Base-by-base conservation (phyloP, 2,888 invertebrate genomes). In the Mellilla xanthometata region DNA sequence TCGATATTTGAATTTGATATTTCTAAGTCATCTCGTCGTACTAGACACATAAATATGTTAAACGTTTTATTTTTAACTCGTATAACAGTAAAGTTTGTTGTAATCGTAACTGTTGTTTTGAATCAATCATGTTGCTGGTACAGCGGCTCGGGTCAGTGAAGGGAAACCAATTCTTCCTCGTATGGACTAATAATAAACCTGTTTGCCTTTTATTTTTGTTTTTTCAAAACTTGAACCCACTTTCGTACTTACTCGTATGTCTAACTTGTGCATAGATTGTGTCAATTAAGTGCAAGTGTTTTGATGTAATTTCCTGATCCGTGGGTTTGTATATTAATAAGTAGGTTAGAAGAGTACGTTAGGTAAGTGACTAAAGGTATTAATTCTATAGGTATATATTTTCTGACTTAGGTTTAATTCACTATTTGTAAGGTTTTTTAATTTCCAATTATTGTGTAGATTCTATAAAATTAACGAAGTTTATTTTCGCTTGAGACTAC, bases 101-200 rank as follows among this genome's bases (percentile, higher is more conserved):
- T 4, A 12, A 4, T 11, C n/a, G 24, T 26, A 35, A 26, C 9
- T 39, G 46, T 46, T 44, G 42, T 47, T 39, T 52, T 43, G 40
- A 33, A 53, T 53, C 53, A 47, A 49, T 54, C 50, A 51, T 45
- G 39, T 56, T 54, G 54, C 52, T 50, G 42, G 33, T 31, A 10
- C 29, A 31, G 12, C 27, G 31, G 19, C 3, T 42, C 39, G 43
- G 49, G 42, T 50, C 43, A 48, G 51, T 49, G 56, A 53, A 49
- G 44, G 50, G 44, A 52, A 34, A 30, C 10, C 2, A 23, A n/a
- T 29, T 31, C 44, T 54, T 43, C 29, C 45, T 49, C 47, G 39
- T 35, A 42, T 32, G 36, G 40, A 39, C 41, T 39, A 36, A 42
- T n/a, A n/a, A n/a, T n/a, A 33, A 45, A 44, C 39, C 22, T 27